Evolutionary conservation across 2,888 invertebrate species (phyloP).

Genomic region (Flabesymbios commensalis): DNA sequence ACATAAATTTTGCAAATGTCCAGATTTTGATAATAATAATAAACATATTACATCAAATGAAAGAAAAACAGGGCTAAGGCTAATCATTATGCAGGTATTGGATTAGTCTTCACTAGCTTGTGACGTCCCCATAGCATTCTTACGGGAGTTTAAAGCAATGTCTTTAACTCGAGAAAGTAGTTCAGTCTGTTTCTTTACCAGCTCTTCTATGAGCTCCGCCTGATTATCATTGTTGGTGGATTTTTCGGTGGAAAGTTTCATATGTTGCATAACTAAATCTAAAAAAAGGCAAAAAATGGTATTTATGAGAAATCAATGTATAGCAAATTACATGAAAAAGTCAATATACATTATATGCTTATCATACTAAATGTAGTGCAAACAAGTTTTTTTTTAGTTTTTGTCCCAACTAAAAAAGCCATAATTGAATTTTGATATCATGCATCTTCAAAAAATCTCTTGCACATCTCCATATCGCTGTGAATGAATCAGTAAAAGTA

Average conservation of each 20-base stretch:
- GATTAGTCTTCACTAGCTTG: constrained; percentile 1
- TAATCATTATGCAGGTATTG: constrained; percentile 1
- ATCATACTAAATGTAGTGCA: too few species aligned
- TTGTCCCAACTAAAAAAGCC: too few species aligned
- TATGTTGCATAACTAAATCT: constrained; percentile 61
- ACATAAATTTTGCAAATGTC: too few species aligned
- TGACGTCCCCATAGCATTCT: constrained; percentile 14
- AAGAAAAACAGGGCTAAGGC: neutral
- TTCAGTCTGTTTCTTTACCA: constrained; percentile 18
- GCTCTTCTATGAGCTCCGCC: constrained; percentile 17
- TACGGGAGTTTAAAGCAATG: constrained; percentile 38
- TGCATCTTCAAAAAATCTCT: too few species aligned
- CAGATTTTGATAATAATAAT: too few species aligned
- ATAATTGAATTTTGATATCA: too few species aligned
- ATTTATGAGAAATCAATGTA: neutral
- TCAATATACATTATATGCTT: too few species aligned
- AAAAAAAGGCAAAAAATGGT: constrained; percentile 43
- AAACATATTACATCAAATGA: too few species aligned
- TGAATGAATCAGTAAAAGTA: too few species aligned
- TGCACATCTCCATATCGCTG: too few species aligned
- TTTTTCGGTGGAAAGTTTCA: constrained; percentile 26
- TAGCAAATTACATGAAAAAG: too few species aligned
- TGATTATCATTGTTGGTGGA: neutral
- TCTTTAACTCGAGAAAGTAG: constrained; percentile 41
- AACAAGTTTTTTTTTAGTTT: too few species aligned